Evolutionary conservation across 2,113 vertebrate species (phyloP), one percentile per base, ranked within the genome.

Genomic region (Stercorarius parasiticus): DNA sequence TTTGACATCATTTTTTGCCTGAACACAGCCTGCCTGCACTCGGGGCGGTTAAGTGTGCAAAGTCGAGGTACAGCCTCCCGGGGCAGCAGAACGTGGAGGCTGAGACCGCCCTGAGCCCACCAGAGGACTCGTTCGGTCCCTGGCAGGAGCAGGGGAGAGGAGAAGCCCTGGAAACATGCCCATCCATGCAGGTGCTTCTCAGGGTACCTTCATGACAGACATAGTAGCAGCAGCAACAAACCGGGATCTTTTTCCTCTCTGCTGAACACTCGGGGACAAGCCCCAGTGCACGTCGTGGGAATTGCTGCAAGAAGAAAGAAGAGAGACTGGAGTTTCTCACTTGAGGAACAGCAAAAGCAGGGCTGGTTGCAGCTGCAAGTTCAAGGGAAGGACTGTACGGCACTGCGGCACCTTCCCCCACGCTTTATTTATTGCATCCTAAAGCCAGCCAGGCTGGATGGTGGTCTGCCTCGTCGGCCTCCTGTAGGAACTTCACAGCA

Each of bases 1-100:
- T 67, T 95, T 95, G 86, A 85, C 86, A 95, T 79, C 47, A 2
- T 72, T 96, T 95, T 67, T 69, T 73, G 88, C 67, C 62, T 55
- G 67, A 86, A 53, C 69, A n/a, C 80, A 53, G 45, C 17, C 1
- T 77, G 86, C 59, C 45, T 43, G 59, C 79, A 4, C 34, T 11
- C 1, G 3, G 5, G 64, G 85, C 3, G 7, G n/a, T 66, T 77
- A 13, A 58, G 11, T 13, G 67, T 50, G 49, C 16, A 67, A 70
- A 77, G 66, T 32, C 0, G 1, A 81, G 69, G 82, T 30, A 45
- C 43, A 43, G 30, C 21, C 76, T 80, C 49, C 69, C 3, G 6
- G 20, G 82, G 32, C 53, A 80, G 79, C 90, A 17, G 66, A 59
- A 17, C 20, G 9, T 16, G 40, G 47, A 52, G 49, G 45, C 15